A percentile compares a stretch with the other conserved stretches of the same genome.
Evolutionary conservation across 2,888 invertebrate species (phyloP).

Genomic region (Trypoxylon attenuatum): DNA sequence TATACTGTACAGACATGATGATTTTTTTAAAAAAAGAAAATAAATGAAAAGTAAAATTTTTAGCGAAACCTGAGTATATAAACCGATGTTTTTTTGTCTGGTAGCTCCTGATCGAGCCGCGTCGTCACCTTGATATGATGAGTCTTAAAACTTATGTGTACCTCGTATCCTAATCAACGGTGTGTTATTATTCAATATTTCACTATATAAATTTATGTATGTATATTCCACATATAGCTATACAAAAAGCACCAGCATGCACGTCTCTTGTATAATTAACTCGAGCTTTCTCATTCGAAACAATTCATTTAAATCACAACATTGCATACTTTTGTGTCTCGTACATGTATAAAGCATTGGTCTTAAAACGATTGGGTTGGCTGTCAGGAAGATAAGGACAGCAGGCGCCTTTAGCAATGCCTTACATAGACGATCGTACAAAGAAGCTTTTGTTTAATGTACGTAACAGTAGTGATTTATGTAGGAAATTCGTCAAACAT

Average conservation of each 20-base stretch:
- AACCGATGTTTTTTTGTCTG: constrained; percentile 21
- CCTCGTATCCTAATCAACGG: constrained; percentile 31
- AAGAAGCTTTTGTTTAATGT: constrained; percentile 51
- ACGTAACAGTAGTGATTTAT: constrained; percentile 45
- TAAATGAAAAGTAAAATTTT: constrained; percentile 25
- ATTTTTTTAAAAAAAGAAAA: constrained; percentile 34
- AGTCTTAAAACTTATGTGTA: constrained; percentile 38
- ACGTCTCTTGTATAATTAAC: constrained; percentile 43
- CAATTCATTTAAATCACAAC: constrained; percentile 34
- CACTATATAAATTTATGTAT: constrained; percentile 43
- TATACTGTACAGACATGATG: constrained; percentile 34
- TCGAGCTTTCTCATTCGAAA: constrained; percentile 27
- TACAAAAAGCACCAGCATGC: constrained; percentile 59
- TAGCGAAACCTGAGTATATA: constrained; percentile 5
- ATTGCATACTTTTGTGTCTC: constrained; percentile 30
- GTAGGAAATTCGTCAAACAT: constrained; percentile 44
- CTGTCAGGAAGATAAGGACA: too few species aligned
- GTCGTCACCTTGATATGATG: constrained; percentile 52
- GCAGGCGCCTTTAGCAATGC: constrained; percentile 41
- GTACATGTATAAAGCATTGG: constrained; percentile 42
- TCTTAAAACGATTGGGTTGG: too few species aligned
- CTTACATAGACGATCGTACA: constrained; percentile 43
- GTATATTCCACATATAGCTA: constrained; percentile 50
- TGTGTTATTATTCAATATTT: constrained; percentile 25
- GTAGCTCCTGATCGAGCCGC: constrained; percentile 19